These are phyloP conservation scores for Papilio xuthus DNA, from an alignment of 1,140 invertebrate species.

Conservation along the genomic window DNA sequence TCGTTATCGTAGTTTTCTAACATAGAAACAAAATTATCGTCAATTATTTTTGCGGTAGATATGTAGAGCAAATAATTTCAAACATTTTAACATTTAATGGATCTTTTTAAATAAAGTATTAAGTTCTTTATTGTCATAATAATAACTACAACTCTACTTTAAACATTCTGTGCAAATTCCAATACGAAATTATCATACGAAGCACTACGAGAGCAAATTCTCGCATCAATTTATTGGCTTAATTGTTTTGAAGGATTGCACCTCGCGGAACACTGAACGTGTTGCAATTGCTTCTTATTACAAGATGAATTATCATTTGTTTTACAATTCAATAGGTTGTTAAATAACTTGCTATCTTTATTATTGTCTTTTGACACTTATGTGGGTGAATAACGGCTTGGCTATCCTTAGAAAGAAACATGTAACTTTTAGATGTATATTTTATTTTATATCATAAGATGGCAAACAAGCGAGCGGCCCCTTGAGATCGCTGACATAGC, in stretches of 20 bases:
- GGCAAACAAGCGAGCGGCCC: too few species aligned
- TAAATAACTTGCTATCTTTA: neutral
- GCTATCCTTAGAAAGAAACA: too few species aligned
- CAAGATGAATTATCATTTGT: constrained; percentile 18
- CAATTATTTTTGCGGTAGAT: neutral
- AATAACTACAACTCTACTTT: neutral
- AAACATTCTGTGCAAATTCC: neutral
- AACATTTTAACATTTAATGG: neutral
- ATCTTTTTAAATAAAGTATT: neutral
- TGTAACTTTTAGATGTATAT: too few species aligned
- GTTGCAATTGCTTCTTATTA: neutral
- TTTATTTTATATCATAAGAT: too few species aligned
- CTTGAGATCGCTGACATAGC: too few species aligned
- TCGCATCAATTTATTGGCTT: neutral
- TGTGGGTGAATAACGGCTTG: neutral
- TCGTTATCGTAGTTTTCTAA: too few species aligned
- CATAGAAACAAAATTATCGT: too few species aligned
- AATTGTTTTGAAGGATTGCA: constrained; percentile 12
- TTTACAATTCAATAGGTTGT: constrained; percentile 11
- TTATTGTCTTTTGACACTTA: neutral
- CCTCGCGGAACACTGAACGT: neutral
- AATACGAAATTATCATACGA: constrained; percentile 1
- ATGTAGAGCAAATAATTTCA: neutral
- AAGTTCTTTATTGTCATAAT: neutral
- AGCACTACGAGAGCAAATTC: neutral